phyloP scores from a whole-genome alignment of 2,888 invertebrate species.

The Synanthedon tipuliformis region DNA sequence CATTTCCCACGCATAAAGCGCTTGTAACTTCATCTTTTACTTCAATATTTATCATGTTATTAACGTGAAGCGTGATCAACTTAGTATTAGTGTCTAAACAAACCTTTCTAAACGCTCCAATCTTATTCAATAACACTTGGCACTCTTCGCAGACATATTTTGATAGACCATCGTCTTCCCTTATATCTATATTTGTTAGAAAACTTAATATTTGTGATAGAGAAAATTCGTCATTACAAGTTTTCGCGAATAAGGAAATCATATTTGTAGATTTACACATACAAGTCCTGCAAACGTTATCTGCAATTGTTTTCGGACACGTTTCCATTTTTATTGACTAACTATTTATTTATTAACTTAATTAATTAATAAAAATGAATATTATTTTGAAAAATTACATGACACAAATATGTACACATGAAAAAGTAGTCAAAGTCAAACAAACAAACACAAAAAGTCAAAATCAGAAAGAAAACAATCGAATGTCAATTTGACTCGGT shows the following conservation, averaged over 20 bases:
- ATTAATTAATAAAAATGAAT: no score
- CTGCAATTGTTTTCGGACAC: constrained; percentile 10
- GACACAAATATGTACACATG: no score
- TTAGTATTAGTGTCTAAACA: constrained; percentile 38
- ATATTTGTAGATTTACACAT: constrained; percentile 26
- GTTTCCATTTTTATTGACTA: constrained; percentile 17
- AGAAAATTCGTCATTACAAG: background rate
- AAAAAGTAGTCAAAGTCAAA: no score
- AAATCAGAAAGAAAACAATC: no score
- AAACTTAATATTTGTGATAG: constrained; percentile 21
- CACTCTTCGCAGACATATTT: constrained; percentile 50
- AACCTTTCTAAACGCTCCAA: constrained; percentile 43
- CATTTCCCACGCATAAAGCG: constrained; percentile 2
- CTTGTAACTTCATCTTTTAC: constrained; percentile 5
- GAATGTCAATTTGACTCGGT: no score
- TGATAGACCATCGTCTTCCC: constrained; percentile 31
- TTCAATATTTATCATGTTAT: background rate
- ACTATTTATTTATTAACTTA: no score
- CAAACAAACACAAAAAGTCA: no score
- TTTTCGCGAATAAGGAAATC: constrained; percentile 33
- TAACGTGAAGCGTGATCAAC: constrained; percentile 20
- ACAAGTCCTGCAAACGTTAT: constrained; percentile 43
- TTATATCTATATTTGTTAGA: constrained; percentile 34
- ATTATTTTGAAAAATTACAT: no score
- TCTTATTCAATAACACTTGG: constrained; percentile 29